Percentiles rank a stretch among this genome's conserved stretches.
phyloP scores from a whole-genome alignment of 2,888 invertebrate genomes.

The Vannuccia rotundouncinata region DNA sequence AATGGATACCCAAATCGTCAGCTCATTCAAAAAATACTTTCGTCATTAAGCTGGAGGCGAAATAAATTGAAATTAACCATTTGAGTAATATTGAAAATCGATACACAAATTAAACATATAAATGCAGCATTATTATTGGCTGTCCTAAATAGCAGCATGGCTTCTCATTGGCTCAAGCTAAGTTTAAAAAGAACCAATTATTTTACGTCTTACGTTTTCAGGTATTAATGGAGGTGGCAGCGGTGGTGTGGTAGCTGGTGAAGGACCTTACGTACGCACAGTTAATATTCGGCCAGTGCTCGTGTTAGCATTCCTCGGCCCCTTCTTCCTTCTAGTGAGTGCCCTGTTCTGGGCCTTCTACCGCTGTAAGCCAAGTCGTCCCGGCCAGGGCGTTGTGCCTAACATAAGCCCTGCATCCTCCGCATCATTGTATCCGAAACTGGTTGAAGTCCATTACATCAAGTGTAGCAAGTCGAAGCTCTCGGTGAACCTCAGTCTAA shows the following conservation, averaged over 20 bases:
- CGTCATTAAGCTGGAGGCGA: too few species aligned
- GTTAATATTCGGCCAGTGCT: background rate
- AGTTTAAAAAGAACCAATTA: too few species aligned
- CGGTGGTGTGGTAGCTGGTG: background rate
- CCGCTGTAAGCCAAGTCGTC: background rate
- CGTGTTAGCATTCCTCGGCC: background rate
- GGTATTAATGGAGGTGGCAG: background rate
- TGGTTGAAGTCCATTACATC: background rate
- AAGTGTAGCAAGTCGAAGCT: background rate
- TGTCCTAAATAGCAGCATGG: too few species aligned
- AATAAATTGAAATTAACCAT: too few species aligned
- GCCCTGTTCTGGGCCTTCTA: background rate
- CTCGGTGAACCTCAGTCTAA: background rate
- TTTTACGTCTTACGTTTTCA: too few species aligned
- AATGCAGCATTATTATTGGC: too few species aligned
- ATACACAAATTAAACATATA: too few species aligned
- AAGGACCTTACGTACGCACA: background rate
- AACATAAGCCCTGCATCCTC: background rate
- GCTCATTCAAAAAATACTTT: too few species aligned
- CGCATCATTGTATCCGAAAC: background rate
- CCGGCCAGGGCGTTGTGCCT: background rate
- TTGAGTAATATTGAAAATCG: too few species aligned
- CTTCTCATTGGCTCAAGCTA: too few species aligned
- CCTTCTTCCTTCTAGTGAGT: background rate
- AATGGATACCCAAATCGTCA: too few species aligned